Conservation (phyloP, 2,797 vertebrate species). For the Argyrosomus regius region DNA sequence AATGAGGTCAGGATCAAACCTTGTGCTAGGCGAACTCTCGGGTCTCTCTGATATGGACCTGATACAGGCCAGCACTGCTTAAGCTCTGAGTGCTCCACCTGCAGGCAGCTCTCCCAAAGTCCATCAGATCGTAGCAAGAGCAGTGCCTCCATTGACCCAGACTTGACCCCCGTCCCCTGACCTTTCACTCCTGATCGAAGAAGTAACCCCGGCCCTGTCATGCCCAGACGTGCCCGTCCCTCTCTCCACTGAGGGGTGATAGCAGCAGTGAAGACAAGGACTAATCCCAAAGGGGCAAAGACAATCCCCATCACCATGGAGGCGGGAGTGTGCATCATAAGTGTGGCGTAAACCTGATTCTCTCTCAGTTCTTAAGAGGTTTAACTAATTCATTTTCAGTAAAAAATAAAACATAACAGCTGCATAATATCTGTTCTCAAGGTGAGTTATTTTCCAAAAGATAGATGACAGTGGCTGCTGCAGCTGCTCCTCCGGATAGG, state of each 20-base stretch:
- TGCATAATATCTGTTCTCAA: neutral
- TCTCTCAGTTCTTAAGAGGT: neutral
- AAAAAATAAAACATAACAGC: neutral
- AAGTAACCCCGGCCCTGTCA: slow-evolving; percentile 58
- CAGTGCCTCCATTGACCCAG: slow-evolving; percentile 62
- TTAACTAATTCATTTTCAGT: neutral
- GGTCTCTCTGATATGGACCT: slow-evolving; percentile 81
- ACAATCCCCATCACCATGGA: slow-evolving; percentile 88
- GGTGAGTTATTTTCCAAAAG: slow-evolving; percentile 10
- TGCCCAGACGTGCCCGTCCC: slow-evolving; percentile 78
- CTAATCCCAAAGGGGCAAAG: slow-evolving; percentile 86
- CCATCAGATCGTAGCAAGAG: slow-evolving; percentile 85
- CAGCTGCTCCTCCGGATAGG: neutral
- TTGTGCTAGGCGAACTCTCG: slow-evolving; percentile 78
- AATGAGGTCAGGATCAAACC: slow-evolving; percentile 84
- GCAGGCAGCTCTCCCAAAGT: slow-evolving; percentile 88
- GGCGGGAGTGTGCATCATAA: slow-evolving; percentile 83
- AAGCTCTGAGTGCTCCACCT: slow-evolving; percentile 84
- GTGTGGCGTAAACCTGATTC: neutral
- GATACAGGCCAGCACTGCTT: slow-evolving; percentile 86
- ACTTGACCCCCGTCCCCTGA: slow-evolving; percentile 54
- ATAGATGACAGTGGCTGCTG: neutral
- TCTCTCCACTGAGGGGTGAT: slow-evolving; percentile 89
- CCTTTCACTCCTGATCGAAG: slow-evolving; percentile 60
- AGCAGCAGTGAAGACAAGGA: slow-evolving; percentile 87